phyloP scores from a whole-genome alignment of 2,888 invertebrate species.

The Bembecia ichneumoniformis region DNA sequence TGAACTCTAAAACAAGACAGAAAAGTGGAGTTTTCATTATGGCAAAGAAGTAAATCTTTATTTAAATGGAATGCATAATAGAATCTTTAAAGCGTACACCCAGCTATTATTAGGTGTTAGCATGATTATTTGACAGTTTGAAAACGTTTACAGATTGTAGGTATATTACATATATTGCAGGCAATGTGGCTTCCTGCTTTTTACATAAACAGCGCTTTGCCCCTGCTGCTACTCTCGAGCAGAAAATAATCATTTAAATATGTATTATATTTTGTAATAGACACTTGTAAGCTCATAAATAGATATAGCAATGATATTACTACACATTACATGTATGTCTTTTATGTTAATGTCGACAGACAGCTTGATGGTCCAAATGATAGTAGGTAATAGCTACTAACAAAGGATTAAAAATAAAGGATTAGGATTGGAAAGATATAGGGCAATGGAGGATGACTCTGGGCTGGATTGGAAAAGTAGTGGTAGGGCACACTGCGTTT shows the following conservation, averaged over 20 bases:
- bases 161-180: slow-evolving; percentile 61
- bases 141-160: slow-evolving; percentile 67
- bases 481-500: too few relatives aligned
- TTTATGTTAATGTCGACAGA: too few relatives aligned
- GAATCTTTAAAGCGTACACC: slow-evolving; percentile 57
- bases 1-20: slow-evolving; percentile 18
- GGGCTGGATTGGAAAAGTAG: too few relatives aligned
- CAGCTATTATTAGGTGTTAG: slow-evolving; percentile 69
- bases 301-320: neutral
- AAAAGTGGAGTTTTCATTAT: slow-evolving; percentile 13
- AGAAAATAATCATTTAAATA: neutral
- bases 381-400: too few relatives aligned
- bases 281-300: neutral
- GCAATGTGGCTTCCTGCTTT: slow-evolving; percentile 69
- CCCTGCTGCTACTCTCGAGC: neutral
- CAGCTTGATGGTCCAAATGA: too few relatives aligned
- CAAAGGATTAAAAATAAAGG: too few relatives aligned
- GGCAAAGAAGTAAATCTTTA: slow-evolving; percentile 23
- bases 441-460: too few relatives aligned
- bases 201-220: slow-evolving; percentile 61
- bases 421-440: too few relatives aligned
- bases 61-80: slow-evolving; percentile 45
- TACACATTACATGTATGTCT: neutral
- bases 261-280: neutral
- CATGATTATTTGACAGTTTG: slow-evolving; percentile 70